Conservation (phyloP, 2,113 vertebrate species). For the Mesitornis unicolor region DNA sequence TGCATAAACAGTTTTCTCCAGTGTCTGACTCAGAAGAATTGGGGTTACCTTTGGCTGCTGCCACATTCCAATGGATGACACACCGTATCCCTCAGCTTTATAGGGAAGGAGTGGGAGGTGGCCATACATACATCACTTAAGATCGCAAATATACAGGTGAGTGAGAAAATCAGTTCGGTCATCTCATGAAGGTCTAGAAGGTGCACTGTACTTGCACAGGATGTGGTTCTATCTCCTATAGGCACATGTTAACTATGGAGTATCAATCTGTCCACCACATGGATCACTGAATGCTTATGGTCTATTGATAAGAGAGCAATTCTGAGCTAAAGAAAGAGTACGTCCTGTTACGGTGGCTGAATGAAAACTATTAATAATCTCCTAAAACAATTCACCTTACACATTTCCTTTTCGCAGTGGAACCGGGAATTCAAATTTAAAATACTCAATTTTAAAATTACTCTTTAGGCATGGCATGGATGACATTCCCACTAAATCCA, state of each 20-base stretch:
- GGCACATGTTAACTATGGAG: background rate
- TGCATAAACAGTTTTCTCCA: background rate
- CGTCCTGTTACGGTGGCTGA: background rate
- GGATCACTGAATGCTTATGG: background rate
- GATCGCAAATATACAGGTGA: background rate
- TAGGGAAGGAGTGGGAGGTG: background rate
- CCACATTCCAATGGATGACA: background rate
- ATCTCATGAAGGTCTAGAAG: background rate
- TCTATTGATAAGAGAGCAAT: background rate
- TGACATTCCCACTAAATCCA: background rate
- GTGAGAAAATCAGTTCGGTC: background rate
- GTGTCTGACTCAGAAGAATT: background rate
- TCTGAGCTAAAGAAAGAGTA: background rate
- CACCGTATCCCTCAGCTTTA: background rate
- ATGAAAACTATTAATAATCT: background rate
- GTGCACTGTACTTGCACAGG: background rate
- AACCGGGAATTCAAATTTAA: background rate
- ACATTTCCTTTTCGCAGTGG: background rate
- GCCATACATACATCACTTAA: accelerated
- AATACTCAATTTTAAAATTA: background rate
- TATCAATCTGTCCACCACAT: background rate
- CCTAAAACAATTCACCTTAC: background rate
- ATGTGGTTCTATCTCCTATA: background rate
- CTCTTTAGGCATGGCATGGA: background rate
- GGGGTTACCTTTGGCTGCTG: background rate